Base-by-base conservation (phyloP, 2,797 vertebrate genomes). In the Chaenodraco wilsoni region DNA sequence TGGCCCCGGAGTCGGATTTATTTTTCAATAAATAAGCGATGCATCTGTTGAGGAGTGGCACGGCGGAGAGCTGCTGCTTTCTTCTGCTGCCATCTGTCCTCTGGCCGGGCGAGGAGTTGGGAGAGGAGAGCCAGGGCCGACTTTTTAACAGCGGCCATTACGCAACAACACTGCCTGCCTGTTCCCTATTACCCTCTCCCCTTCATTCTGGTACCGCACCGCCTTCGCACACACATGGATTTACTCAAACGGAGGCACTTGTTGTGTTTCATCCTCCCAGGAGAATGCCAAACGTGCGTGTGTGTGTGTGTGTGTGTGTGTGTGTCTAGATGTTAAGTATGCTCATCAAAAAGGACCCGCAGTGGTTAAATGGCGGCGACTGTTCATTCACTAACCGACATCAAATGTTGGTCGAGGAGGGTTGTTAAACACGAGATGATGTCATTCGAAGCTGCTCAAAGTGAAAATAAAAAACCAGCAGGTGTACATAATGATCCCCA, bases 81-180 rank as follows among this genome's bases (percentile, higher is more conserved):
- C 83, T 88, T 89, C 87, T 85, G 76, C 72, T 62, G 84, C 88
- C 87, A 91, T 88, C 88, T 82, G 88, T 87, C 85, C 84, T 88
- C 74, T 72, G 85, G 84, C 78, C 50, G 31, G 78, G 65, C 5
- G 21, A 69, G 66, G 73, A 81, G 84, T 62, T 0, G 43, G 63
- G 54, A 69, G 67, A 72, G 50, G 60, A 82, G 74, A 82, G 84
- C 84, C 87, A 86, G 78, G 15, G 23, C 33, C 46, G 14, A 44
- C 40, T 69, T 61, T 81, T 74, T 41, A 37, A 80, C 71, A 62
- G 82, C 27, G 0, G 82, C 64, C 9, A 74, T 90, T 91, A 90
- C 84, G 80, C 82, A 93, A 92, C 89, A 61, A 6, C 49, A 41
- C 81, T 46, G 82, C 63, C 78, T 73, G 78, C 52, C 86, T 91